phyloP scores from a whole-genome alignment of 2,797 vertebrate genomes.

The Mycteria americana region DNA sequence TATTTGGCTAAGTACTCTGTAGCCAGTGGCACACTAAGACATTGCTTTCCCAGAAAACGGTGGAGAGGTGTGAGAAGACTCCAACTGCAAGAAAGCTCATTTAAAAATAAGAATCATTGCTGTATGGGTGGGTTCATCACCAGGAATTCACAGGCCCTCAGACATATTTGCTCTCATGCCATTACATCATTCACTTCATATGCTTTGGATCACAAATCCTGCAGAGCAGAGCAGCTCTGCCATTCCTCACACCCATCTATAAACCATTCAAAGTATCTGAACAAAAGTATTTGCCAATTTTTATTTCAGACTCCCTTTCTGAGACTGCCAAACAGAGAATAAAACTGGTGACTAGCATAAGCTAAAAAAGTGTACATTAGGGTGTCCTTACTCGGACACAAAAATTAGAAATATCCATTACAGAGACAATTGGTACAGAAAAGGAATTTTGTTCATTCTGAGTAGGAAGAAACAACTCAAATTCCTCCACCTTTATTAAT shows the following conservation, averaged over 20 bases:
- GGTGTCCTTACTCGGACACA: background rate
- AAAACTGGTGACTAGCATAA: background rate
- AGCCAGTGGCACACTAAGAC: background rate
- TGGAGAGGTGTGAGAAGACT: background rate
- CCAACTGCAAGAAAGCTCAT: background rate
- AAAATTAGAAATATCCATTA: background rate
- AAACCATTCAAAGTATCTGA: background rate
- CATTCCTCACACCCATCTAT: background rate
- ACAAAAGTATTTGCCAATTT: background rate
- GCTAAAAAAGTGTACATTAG: background rate
- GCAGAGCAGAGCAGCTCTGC: background rate
- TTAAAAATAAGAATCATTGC: background rate
- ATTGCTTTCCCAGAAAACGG: background rate
- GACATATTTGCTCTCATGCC: background rate
- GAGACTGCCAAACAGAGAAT: background rate
- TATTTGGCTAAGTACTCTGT: background rate
- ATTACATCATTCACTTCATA: background rate
- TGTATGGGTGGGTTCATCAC: background rate
- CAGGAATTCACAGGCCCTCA: background rate
- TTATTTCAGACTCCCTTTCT: background rate
- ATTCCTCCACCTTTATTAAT: background rate
- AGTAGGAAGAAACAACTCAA: background rate
- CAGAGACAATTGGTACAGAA: background rate
- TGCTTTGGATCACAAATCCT: background rate
- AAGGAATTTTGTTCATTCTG: background rate